Evolutionary conservation across 1,140 invertebrate genomes (phyloP).

Genomic region (Brachionus rubens): DNA sequence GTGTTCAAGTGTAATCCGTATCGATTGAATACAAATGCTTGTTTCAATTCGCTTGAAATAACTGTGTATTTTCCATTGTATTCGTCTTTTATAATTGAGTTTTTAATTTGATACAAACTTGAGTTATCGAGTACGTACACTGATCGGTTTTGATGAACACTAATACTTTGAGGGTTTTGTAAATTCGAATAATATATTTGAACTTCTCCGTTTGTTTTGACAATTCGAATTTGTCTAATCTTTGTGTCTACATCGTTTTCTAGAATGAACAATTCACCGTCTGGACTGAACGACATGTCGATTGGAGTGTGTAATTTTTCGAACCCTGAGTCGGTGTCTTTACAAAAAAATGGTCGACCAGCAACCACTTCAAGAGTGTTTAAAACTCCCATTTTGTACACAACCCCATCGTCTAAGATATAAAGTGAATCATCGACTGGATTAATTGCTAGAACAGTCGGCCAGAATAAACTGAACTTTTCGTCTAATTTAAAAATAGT

Average conservation of each 20-base stretch:
- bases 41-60: slow-evolving; percentile 80
- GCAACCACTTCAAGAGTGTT: slow-evolving; percentile 83
- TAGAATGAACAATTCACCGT: slow-evolving; percentile 86
- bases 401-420: slow-evolving; percentile 92
- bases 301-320: slow-evolving; percentile 85
- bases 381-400: slow-evolving; percentile 83
- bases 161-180: slow-evolving; percentile 82
- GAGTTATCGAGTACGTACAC: slow-evolving; percentile 81
- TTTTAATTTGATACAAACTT: slow-evolving; percentile 81
- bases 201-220: slow-evolving; percentile 86
- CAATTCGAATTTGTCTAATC: slow-evolving; percentile 80
- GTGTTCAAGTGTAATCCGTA: slow-evolving; percentile 90
- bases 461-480: slow-evolving; percentile 79
- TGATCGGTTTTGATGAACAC: slow-evolving; percentile 81
- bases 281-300: slow-evolving; percentile 83
- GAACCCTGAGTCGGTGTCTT: slow-evolving; percentile 64
- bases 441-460: slow-evolving; percentile 85
- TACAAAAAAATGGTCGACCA: slow-evolving; percentile 83
- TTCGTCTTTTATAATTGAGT: slow-evolving; percentile 81
- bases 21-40: slow-evolving; percentile 90
- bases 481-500: background rate
- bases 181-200: slow-evolving; percentile 84
- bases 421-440: slow-evolving; percentile 88
- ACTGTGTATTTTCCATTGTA: slow-evolving; percentile 86
- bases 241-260: slow-evolving; percentile 75